Percentiles rank a stretch among this genome's conserved stretches.
phyloP scores from a whole-genome alignment of 2,797 vertebrate species.

The Crypturellus tataupa region DNA sequence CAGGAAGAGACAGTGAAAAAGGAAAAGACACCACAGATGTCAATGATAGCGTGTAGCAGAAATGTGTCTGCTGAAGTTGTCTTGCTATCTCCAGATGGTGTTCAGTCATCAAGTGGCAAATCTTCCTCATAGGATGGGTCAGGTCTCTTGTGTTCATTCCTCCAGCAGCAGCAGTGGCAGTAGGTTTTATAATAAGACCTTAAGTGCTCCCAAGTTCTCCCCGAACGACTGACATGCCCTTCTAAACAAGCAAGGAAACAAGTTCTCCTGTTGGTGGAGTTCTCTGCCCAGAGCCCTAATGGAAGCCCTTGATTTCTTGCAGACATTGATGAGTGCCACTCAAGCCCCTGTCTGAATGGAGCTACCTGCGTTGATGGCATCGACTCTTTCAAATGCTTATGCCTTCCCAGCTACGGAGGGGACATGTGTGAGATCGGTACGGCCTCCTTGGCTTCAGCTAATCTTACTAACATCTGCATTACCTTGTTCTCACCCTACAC shows the following conservation, averaged over 20 bases:
- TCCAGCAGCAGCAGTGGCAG: constrained; percentile 68
- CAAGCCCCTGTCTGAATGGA: constrained; percentile 98
- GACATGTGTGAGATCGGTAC: constrained; percentile 95
- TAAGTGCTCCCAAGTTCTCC: not conserved
- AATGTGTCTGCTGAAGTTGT: not conserved
- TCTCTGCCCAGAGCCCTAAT: constrained; percentile 86
- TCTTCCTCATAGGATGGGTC: constrained; percentile 25
- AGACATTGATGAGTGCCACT: constrained; percentile 96
- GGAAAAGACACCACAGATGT: not conserved
- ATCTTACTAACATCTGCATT: constrained; percentile 86
- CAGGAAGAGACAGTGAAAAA: not conserved
- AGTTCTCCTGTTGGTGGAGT: constrained; percentile 57
- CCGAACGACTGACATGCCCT: not conserved
- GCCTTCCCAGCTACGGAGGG: constrained; percentile 99
- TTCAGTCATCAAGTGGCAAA: not conserved
- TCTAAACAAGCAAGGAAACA: constrained; percentile 48
- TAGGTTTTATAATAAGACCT: constrained; percentile 10
- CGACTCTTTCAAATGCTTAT: constrained; percentile 98
- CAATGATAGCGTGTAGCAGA: not conserved
- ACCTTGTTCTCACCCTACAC: not conserved
- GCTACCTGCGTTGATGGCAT: constrained; percentile 94
- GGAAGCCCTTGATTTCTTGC: constrained; percentile 92
- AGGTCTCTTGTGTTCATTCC: constrained; percentile 6
- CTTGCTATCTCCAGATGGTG: not conserved
- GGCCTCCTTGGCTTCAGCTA: constrained; percentile 93